Base-by-base conservation (phyloP, 2,888 invertebrate genomes). In the Carabus problematicus region DNA sequence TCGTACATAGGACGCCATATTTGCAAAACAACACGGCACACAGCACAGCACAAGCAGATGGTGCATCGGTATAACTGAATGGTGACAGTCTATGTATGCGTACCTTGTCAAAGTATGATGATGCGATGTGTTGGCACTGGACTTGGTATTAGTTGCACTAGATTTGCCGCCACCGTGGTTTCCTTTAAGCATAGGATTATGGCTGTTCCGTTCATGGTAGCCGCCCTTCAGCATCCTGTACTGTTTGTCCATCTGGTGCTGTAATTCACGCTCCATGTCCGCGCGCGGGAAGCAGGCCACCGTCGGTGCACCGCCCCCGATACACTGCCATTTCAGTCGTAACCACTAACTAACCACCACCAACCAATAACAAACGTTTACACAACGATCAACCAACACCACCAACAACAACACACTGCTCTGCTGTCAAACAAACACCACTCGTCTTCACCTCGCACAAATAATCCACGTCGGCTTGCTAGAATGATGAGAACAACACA, bases 191-290 rank as follows among this genome's bases (percentile, higher is more conserved):
- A 66, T 66, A 12, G 59, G 59, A 59, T 59, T 59, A 16, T 59
- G 59, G 29, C 29, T 29, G 12, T 18, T 56, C 11, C 66, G 66
- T 40, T 66, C 66, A 66, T 66, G 58, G 49, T 66, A 66, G 40
- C 66, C 66, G 47, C 49, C 47, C 52, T 66, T 66, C 19, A 66
- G 41, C 66, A 66, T 66, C 52, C 66, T 66, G 66, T 41, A 40
- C 16, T 47, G 29, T 8, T 43, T 39, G 41, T 66, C 49, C 52
- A 59, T 66, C 16, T 59, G 59, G 42, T 59, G 59, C 14, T 59
- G 9, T 12, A 59, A 16, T 59, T 59, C 42, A 59, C 59, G 59
- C 59, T 59, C 59, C 59, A 59, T 59, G 42, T 29, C 42, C 52
- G 19, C 14, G 56, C 8, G 29, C 29, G 18, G 29, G 18, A 29